These are phyloP conservation scores for Diachasma alloeum DNA, from an alignment of 1,140 invertebrate genomes.

Conservation along the genomic window DNA sequence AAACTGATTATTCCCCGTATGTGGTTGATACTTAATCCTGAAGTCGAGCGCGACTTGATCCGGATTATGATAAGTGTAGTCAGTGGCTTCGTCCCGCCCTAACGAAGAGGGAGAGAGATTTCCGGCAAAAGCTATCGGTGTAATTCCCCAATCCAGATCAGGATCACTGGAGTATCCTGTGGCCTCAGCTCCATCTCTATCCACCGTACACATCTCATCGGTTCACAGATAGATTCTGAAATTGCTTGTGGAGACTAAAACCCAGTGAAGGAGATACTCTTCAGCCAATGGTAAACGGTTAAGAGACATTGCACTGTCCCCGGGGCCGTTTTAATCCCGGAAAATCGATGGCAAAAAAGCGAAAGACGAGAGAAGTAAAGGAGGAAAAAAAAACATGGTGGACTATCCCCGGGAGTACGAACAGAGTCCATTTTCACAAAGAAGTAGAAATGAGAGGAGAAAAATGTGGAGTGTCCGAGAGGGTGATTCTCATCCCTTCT, in stretches of 20 bases:
- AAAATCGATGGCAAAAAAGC: constrained; percentile 10
- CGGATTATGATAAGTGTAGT: constrained; percentile 1
- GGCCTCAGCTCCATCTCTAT: constrained; percentile 18
- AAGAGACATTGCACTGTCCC: constrained; percentile 23
- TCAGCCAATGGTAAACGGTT: constrained; percentile 4
- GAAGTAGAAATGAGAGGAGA: constrained; percentile 9
- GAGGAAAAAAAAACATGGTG: constrained; percentile 16
- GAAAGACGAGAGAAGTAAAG: background rate
- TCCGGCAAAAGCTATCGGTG: constrained; percentile 26
- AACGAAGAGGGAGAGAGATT: background rate
- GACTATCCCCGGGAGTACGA: background rate
- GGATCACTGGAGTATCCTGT: constrained; percentile 13
- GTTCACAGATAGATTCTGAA: background rate
- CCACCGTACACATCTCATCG: background rate
- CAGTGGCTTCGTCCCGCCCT: background rate
- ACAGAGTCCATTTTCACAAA: constrained; percentile 9
- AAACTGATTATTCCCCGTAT: background rate
- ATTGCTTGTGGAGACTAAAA: background rate
- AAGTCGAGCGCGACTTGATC: background rate
- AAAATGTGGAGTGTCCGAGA: background rate
- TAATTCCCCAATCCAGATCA: constrained; percentile 45
- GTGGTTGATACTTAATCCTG: background rate
- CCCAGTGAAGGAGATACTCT: constrained; percentile 21
- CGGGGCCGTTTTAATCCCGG: constrained; percentile 29
- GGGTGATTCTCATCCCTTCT: background rate